Conservation (phyloP, 2,113 vertebrate genomes). For the Phalacrocorax brasilianus region DNA sequence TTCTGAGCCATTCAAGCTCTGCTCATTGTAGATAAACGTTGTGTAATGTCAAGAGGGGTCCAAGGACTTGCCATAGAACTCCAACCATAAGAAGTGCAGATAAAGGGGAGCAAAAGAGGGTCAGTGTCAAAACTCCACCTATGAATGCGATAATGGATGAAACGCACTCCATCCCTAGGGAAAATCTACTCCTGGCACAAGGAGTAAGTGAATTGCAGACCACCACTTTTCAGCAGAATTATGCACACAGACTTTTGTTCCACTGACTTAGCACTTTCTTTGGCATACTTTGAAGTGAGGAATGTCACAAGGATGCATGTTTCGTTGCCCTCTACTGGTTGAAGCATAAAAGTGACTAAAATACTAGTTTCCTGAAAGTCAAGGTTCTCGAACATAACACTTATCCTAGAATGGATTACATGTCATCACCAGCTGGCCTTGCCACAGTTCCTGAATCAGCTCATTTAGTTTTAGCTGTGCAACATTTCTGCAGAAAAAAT, state of each 20-base stretch:
- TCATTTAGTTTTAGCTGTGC: neutral
- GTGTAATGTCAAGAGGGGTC: neutral
- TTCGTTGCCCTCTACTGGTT: constrained; percentile 20
- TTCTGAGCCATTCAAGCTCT: neutral
- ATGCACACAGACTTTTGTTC: accelerated
- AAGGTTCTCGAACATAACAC: neutral
- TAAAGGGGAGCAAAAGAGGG: neutral
- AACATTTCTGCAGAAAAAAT: neutral
- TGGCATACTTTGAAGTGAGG: accelerated
- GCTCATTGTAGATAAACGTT: neutral
- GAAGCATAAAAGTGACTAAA: neutral
- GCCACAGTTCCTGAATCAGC: neutral
- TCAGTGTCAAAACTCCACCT: neutral
- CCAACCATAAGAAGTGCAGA: neutral
- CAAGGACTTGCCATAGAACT: neutral
- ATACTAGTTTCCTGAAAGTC: neutral
- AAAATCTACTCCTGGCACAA: neutral
- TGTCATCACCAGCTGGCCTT: neutral
- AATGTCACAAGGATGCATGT: accelerated
- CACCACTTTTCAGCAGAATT: neutral
- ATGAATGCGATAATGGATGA: neutral
- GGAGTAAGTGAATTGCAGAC: neutral
- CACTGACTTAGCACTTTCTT: neutral
- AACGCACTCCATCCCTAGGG: neutral
- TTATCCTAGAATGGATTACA: neutral